Conservation (phyloP, 2,113 vertebrate genomes). For the Entomyzon cyanotis region DNA sequence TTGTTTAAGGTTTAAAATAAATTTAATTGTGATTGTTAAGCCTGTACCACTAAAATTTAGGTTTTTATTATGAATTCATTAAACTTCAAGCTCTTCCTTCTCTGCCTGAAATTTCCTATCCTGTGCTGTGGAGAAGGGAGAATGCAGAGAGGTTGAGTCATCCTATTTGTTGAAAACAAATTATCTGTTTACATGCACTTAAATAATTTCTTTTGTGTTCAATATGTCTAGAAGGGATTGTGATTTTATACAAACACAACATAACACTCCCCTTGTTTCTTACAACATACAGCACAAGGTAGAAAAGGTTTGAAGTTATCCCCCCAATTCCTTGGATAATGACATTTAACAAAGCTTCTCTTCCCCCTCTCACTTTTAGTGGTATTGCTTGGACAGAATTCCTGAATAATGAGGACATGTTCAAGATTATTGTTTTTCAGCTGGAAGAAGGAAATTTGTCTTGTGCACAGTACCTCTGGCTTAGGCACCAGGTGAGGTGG, state of each 20-base stretch:
- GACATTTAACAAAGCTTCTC: background rate
- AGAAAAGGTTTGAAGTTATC: no score
- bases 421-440: constrained; percentile 80
- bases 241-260: background rate
- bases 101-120: background rate
- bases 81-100: background rate
- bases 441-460: constrained; percentile 83
- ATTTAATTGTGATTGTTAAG: background rate
- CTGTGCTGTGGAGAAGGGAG: background rate
- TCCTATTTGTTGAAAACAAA: background rate
- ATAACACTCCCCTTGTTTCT: background rate
- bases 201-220: background rate
- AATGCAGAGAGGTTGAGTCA: background rate
- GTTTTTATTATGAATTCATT: background rate
- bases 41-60: background rate
- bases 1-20: background rate
- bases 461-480: constrained; percentile 92
- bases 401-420: constrained; percentile 83
- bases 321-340: background rate
- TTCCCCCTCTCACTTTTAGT: constrained; percentile 58
- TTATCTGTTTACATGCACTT: background rate
- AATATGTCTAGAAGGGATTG: accelerated
- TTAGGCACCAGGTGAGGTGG: constrained; percentile 87
- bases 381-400: constrained; percentile 92
- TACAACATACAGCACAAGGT: background rate